Conservation (phyloP, 1,140 invertebrate genomes). For the Telenomus remus region DNA sequence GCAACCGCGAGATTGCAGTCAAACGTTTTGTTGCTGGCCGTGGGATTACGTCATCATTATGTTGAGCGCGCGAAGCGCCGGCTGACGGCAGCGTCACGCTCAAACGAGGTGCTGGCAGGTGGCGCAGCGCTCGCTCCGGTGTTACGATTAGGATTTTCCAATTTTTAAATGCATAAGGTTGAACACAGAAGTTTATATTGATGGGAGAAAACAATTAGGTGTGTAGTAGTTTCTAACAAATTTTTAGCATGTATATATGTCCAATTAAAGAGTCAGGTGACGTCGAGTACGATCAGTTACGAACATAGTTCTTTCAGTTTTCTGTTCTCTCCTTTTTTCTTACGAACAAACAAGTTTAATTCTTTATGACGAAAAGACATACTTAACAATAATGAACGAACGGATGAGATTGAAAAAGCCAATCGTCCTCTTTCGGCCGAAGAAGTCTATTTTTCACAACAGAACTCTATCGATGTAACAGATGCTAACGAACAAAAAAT, state of each 20-base stretch:
- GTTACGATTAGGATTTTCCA: conserved; percentile 71
- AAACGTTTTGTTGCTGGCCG: conserved; percentile 48
- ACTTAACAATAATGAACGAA: conserved; percentile 57
- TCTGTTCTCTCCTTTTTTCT: conserved; percentile 31
- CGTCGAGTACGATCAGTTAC: conserved; percentile 42
- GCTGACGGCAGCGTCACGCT: conserved; percentile 21
- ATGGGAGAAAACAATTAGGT: conserved; percentile 65
- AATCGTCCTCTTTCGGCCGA: conserved; percentile 57
- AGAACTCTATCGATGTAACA: conserved; percentile 50
- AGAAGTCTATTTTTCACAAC: conserved; percentile 65
- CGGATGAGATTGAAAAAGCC: conserved; percentile 14
- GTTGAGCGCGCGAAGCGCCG: conserved; percentile 41
- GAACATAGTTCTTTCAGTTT: conserved; percentile 34
- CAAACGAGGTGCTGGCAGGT: conserved; percentile 18
- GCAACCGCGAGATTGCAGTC: conserved; percentile 10
- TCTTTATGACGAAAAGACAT: conserved; percentile 42
- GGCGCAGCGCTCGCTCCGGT: conserved; percentile 47
- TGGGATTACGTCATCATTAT: conserved; percentile 61
- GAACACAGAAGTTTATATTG: conserved; percentile 60
- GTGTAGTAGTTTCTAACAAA: conserved; percentile 73
- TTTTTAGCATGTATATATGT: conserved; percentile 74
- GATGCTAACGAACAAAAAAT: conserved; percentile 53
- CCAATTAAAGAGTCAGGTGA: conserved; percentile 63
- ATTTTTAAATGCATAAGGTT: conserved; percentile 67
- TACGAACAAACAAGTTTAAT: conserved; percentile 38